Evolutionary conservation across 2,797 vertebrate species (phyloP), one percentile per base, ranked within the genome.

Genomic region (Decapterus maruadsi): DNA sequence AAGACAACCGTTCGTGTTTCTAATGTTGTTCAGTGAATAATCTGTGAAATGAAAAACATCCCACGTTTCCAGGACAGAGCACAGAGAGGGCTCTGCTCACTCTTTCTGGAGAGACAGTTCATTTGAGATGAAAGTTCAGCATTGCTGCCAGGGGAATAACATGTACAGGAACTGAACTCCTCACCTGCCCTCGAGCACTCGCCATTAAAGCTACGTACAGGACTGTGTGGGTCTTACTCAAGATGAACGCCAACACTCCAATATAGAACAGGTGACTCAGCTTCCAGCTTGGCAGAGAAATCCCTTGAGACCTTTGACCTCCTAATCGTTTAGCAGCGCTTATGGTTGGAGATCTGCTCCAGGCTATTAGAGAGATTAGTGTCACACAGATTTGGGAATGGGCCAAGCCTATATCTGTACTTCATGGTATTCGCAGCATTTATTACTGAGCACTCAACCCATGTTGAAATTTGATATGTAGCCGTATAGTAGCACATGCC

Each of bases 211-310:
- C 65, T 42, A 10, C 34, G 22, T 34, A 58, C 71, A 84, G 40
- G 70, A 43, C 12, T 19, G 69, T 54, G 46, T 54, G 46, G 67
- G 73, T 87, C 80, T 64, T 73, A 53, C 69, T 68, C 55, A 59
- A 81, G 83, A 87, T 80, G 79, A 87, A 84, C 78, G 75, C 75
- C 68, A 83, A 80, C 72, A 10, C 79, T 83, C 69, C 66, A 8
- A 77, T 87, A 83, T 73, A 78, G 91, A 89, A 91, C 88, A 92
- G 93, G 93, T 94, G 93, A 94, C 92, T 94, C 93, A 94, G 92
- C 92, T 89, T 85, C 79, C 85, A 89, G 78, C 81, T 81, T 82
- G 84, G 87, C 77, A 77, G 82, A 90, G 84, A 90, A 90, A 90
- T 91, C 89, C 90, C 83, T 55, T 1, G 85, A 82, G 91, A 93